phyloP scores from a whole-genome alignment of 2,888 invertebrate genomes.

The Tridacna gigas region DNA sequence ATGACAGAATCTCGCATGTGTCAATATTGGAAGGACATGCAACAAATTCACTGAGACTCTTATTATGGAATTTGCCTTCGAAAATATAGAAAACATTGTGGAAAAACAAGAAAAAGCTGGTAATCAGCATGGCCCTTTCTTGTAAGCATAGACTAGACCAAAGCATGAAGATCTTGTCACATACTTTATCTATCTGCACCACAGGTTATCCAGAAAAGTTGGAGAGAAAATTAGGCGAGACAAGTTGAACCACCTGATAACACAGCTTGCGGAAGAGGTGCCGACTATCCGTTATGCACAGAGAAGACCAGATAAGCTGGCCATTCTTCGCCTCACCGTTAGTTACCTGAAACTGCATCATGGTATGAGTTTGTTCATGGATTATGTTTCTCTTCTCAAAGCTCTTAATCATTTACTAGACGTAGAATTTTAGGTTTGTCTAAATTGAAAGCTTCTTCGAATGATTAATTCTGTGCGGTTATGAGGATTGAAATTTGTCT shows the following conservation, averaged over 20 bases:
- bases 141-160: background rate
- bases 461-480: no score
- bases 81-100: no score
- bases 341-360: constrained; percentile 93
- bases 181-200: background rate
- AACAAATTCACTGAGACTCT: no score
- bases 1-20: no score
- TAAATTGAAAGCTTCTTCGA: no score
- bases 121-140: background rate
- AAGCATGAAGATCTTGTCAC: background rate
- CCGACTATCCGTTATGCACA: constrained; percentile 90
- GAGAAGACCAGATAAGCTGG: constrained; percentile 95
- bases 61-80: no score
- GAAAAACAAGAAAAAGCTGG: no score
- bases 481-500: no score
- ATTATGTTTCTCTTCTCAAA: no score
- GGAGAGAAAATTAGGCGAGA: constrained; percentile 96
- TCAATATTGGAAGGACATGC: no score
- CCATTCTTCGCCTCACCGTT: constrained; percentile 93
- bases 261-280: constrained; percentile 92
- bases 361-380: constrained; percentile 81
- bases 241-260: constrained; percentile 94
- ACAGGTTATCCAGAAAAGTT: constrained; percentile 89
- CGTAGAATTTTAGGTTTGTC: no score
- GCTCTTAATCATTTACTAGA: no score